phyloP scores from a whole-genome alignment of 2,888 invertebrate species.

The Keiferia lycopersicella region DNA sequence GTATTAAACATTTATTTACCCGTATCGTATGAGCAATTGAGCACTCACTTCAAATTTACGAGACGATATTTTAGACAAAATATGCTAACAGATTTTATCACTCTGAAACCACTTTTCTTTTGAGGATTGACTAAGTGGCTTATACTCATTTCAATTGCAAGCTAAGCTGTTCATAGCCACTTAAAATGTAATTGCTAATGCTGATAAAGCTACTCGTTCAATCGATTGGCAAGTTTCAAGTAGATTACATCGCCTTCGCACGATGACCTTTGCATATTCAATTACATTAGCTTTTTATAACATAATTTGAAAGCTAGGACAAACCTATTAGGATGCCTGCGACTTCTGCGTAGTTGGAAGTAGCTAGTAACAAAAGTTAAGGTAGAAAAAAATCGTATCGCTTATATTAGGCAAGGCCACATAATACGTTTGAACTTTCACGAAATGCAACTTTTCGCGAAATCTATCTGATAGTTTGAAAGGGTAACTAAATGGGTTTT shows the following conservation, averaged over 20 bases:
- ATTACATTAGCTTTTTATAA: slow-evolving; percentile 5
- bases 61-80: not conserved
- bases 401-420: too few relatives aligned
- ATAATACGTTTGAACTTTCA: too few relatives aligned
- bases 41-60: not conserved
- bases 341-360: not conserved
- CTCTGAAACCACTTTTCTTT: not conserved
- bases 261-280: slow-evolving; percentile 6
- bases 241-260: slow-evolving; percentile 6
- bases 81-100: not conserved
- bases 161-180: slow-evolving; percentile 6
- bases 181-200: slow-evolving; percentile 5
- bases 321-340: not conserved
- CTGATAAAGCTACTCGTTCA: not conserved
- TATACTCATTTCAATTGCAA: not conserved
- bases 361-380: too few relatives aligned
- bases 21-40: not conserved
- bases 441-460: too few relatives aligned
- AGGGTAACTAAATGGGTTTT: too few relatives aligned
- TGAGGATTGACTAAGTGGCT: not conserved
- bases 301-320: slow-evolving; percentile 15
- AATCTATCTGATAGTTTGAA: too few relatives aligned
- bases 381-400: too few relatives aligned
- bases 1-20: not conserved
- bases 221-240: slow-evolving; percentile 6